phyloP scores from a whole-genome alignment of 1,140 invertebrate species.

The Macrobrachium rosenbergii region DNA sequence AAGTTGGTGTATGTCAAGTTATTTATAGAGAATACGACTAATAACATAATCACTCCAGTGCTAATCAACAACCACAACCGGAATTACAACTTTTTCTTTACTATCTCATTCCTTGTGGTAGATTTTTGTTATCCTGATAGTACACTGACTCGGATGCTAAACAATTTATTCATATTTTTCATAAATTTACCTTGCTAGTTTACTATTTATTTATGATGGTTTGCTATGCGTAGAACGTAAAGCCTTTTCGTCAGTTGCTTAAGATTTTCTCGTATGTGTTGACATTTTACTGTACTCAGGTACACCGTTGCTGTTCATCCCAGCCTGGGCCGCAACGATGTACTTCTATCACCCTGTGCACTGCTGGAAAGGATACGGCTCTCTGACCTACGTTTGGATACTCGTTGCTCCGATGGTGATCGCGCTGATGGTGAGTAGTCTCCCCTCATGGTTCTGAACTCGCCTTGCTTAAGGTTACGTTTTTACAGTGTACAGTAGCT shows the following conservation, averaged over 20 bases:
- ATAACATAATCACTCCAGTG: no score
- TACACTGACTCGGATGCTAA: no score
- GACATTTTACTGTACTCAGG: not conserved
- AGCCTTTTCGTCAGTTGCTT: not conserved
- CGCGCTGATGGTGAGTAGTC: conserved; percentile 29
- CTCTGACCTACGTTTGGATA: conserved; percentile 39
- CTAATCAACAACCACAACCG: no score
- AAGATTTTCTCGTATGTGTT: not conserved
- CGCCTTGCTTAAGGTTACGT: not conserved
- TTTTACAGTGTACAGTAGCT: not conserved
- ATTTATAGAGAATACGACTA: no score
- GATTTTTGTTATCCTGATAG: no score
- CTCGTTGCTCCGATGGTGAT: conserved; percentile 48
- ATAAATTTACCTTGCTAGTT: no score
- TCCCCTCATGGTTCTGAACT: not conserved
- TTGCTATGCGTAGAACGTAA: no score
- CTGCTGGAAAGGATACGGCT: conserved; percentile 39
- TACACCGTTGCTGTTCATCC: conserved; percentile 33
- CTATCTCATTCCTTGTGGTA: no score
- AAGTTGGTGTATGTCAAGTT: no score
- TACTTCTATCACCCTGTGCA: conserved; percentile 32
- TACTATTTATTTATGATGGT: not conserved
- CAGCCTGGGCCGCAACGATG: conserved; percentile 34
- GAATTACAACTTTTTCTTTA: no score
- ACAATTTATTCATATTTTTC: no score